Evolutionary conservation across 2,113 vertebrate genomes (phyloP), one percentile per base, ranked within the genome.

Genomic region (Leptodactylus fuscus): DNA sequence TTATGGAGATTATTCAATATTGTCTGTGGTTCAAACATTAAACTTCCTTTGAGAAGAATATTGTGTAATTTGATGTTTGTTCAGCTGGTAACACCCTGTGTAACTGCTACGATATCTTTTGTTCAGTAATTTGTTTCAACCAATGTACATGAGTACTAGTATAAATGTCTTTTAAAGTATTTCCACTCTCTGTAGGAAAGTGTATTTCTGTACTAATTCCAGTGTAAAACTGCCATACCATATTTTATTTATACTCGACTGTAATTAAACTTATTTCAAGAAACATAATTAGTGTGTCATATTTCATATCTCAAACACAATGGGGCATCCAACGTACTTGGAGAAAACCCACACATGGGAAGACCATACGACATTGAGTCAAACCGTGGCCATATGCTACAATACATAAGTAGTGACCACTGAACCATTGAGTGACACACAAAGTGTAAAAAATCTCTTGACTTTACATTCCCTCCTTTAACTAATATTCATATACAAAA

Each of bases 41-140:
- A 93, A 91, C 92, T 94, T 94, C 92, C 91, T 93, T 92, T 92
- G 94, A 94, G 92, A 93, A 92, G 88, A 94, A 89, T 94, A 94
- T 90, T 92, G 92, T 95, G 93, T 90, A 90, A 93, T 95, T 95
- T 94, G 94, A 89, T 95, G 94, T 95, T 95, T 91, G 93, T 95
- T 95, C 88, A 94, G 84, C 92, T 94, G 90, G 90, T 94, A 92
- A 93, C 92, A 93, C 92, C 89, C 81, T 92, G 34, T 94, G 93
- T 92, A 92, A 92, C 88, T 36, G 85, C 92, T 91, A 91, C 90
- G 92, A 91, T 94, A 93, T 90, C 90, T 93, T 94, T 91, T 91
- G 27, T 91, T 95, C 92, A 93, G 93, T 94, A 90, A 94, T 87
- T 82, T 95, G 92, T 94, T 94, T 92, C 90, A 94, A 94, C 93